Conservation (phyloP, 2,113 vertebrate genomes). For the Mastomys natalensis region DNA sequence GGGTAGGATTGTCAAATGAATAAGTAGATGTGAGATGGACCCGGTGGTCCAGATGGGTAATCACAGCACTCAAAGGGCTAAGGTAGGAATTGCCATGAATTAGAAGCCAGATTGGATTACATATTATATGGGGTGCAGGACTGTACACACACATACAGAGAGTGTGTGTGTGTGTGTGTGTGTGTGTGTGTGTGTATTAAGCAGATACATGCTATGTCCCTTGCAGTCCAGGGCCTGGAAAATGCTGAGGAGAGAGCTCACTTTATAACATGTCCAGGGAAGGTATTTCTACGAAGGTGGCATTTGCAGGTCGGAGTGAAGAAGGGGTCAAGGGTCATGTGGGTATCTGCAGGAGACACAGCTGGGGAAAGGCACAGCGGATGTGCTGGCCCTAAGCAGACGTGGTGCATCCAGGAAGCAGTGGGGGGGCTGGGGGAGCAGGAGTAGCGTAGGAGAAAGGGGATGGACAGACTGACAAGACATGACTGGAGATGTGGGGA, state of each 20-base stretch:
- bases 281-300: neutral
- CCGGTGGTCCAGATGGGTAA: neutral
- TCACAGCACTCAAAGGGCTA: neutral
- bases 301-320: neutral
- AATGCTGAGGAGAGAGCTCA: neutral
- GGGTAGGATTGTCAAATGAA: neutral
- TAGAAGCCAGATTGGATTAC: neutral
- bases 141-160: no score
- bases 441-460: neutral
- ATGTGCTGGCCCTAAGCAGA: neutral
- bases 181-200: neutral
- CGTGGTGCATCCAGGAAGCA: neutral
- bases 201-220: neutral
- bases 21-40: neutral
- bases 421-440: neutral
- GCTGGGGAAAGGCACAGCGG: neutral
- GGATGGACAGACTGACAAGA: neutral
- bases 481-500: no score
- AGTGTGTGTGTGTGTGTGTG: no score
- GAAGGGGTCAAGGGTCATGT: neutral
- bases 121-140: neutral
- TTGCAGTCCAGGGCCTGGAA: neutral
- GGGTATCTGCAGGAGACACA: neutral
- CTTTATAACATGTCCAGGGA: neutral
- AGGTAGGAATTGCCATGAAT: neutral